These are phyloP conservation scores for Spinibarbus caldwelli DNA, from an alignment of 2,797 vertebrate species.

Conservation along the genomic window DNA sequence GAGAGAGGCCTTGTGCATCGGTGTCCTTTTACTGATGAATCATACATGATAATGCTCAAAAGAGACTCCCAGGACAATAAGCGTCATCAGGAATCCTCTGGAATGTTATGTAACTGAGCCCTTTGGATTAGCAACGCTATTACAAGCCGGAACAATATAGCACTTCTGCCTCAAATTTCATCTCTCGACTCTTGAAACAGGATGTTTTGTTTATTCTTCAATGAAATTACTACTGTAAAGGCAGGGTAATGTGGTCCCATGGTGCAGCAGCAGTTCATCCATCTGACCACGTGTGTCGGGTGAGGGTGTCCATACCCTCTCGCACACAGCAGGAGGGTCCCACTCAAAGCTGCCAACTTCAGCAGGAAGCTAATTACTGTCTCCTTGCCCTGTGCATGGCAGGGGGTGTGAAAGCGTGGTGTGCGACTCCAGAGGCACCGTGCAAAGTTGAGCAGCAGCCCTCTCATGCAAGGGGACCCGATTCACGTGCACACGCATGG, in stretches of 20 bases:
- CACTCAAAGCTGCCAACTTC: constrained; percentile 55
- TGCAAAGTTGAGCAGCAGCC: constrained; percentile 42
- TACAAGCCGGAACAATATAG: background rate
- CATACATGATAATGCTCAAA: constrained; percentile 29
- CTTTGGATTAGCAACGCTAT: constrained; percentile 1
- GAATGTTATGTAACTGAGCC: constrained; percentile 38
- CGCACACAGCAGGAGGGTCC: constrained; percentile 49
- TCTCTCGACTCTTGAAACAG: background rate
- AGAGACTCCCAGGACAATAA: constrained; percentile 30
- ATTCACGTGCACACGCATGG: constrained; percentile 1
- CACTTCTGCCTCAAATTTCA: constrained; percentile 24
- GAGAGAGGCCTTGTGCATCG: constrained; percentile 40
- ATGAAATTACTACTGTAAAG: constrained; percentile 22
- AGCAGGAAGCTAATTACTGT: constrained; percentile 61
- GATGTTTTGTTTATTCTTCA: constrained; percentile 27
- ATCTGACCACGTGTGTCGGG: constrained; percentile 40
- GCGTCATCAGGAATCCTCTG: constrained; percentile 19
- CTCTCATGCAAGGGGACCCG: background rate
- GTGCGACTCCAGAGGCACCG: constrained; percentile 37
- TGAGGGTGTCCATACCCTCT: constrained; percentile 46
- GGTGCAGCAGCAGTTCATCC: constrained; percentile 27
- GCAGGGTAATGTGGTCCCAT: constrained; percentile 38
- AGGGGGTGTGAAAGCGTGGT: constrained; percentile 41
- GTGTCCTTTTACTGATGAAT: constrained; percentile 42
- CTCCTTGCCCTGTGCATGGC: constrained; percentile 42